Conservation (phyloP, 2,113 vertebrate species). For the Aplodontia rufa region DNA sequence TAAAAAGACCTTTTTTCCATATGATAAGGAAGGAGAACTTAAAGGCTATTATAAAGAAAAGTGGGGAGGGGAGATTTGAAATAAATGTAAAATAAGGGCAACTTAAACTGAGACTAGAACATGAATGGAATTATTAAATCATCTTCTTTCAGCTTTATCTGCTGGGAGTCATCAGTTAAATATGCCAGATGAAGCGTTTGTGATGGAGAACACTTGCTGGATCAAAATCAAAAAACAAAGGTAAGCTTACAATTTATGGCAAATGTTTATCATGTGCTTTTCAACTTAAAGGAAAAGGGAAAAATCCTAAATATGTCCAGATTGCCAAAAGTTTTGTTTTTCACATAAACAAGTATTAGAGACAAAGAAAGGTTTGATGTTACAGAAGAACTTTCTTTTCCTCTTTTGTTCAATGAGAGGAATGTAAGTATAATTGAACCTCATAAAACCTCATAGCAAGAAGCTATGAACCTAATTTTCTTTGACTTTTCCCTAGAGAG, state of each 20-base stretch:
- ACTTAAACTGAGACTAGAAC: constrained; percentile 21
- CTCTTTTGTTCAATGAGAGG: not conserved
- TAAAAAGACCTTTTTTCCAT: not conserved
- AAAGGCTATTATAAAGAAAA: not conserved
- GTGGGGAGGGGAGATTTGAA: not conserved
- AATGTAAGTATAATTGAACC: not conserved
- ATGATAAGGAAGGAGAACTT: constrained; percentile 9
- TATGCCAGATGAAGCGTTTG: constrained; percentile 63
- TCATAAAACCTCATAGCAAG: not conserved
- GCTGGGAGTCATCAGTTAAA: constrained; percentile 63
- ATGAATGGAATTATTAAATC: constrained; percentile 69
- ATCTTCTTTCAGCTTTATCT: constrained; percentile 61
- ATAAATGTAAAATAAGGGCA: constrained; percentile 38
- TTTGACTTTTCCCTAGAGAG: not conserved
- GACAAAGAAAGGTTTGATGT: constrained; percentile 45
- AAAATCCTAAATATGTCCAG: constrained; percentile 52
- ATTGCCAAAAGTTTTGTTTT: constrained; percentile 59
- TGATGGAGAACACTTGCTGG: constrained; percentile 69
- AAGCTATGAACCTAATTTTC: constrained; percentile 11
- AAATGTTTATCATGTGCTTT: constrained; percentile 70
- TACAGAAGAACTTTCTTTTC: not conserved
- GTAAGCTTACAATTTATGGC: constrained; percentile 63
- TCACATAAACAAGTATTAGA: constrained; percentile 41
- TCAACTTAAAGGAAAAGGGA: constrained; percentile 48
- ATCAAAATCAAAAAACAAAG: constrained; percentile 69